Base-by-base conservation (phyloP, 2,113 vertebrate genomes). In the Phaetusa simplex region DNA sequence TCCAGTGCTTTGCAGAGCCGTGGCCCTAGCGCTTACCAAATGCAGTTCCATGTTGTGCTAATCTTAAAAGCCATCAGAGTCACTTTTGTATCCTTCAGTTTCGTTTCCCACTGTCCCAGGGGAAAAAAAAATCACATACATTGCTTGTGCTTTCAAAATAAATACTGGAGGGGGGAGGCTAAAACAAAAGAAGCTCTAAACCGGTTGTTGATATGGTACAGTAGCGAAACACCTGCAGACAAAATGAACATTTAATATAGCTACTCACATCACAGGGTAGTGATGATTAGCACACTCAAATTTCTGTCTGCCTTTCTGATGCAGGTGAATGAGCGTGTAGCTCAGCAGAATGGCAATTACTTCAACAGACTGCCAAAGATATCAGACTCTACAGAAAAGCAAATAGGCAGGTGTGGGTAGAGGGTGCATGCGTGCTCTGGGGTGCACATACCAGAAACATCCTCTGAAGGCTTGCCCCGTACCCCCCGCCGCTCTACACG, bases 331-430 rank as follows among this genome's bases (percentile, higher is more conserved):
- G 76, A 97, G 59, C 91, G 50, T 5, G 5, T 53, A 96, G 76
- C 85, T 96, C 62, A 17, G 96, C 81, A 92, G 95, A 96, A 96
- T 86, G 86, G 79, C 95, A 98, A 98, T 98, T 97, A 95, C 79
- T 92, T 86, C 90, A 81, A 89, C 91, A 95, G 70, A 71, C 88
- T 82, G 20, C 88, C 90, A 96, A 78, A 91, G 77, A 95, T 65
- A 96, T 90, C 82, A 96, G 89, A 87, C 76, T 71, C 47, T 32
- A 79, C 27, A 94, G 92, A 92, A 95, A 93, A 93, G 43, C 72
- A 97, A 92, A 88, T 9, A 30, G 83, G 72, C 88, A 97, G 94
- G 88, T 92, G 92, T 2, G 1, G 49, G 70, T 36, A 77, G 8
- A 91, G n/a, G 1, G 1, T 42, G 21, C 0, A 0, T 29, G 14